Percentiles rank a stretch among this genome's conserved stretches.
These are phyloP conservation scores for Schizopygopsis malacanthus DNA, from an alignment of 2,797 vertebrate genomes.

Conservation along the genomic window DNA sequence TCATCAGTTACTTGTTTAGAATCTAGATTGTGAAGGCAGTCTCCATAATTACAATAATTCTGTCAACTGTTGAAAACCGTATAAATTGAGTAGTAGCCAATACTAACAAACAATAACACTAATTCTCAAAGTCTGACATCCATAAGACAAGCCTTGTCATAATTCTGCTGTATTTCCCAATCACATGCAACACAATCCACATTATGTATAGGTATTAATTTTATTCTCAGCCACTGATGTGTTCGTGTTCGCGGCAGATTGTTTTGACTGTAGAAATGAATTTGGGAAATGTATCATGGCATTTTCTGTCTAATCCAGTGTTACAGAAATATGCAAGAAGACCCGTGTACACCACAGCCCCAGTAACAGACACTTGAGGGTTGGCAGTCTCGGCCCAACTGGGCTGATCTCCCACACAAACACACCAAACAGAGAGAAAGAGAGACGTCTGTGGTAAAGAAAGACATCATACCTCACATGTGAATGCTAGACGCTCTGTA, in stretches of 20 bases:
- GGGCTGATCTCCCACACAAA: conserved; percentile 37
- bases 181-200: conserved; percentile 21
- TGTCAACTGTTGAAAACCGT: not conserved
- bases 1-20: not conserved
- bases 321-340: conserved; percentile 40
- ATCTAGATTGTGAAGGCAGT: not conserved
- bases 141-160: conserved; percentile 13
- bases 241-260: conserved; percentile 32
- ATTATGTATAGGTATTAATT: conserved; percentile 12
- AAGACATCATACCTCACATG: conserved; percentile 15
- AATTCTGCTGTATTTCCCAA: not conserved
- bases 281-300: conserved; percentile 48
- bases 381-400: conserved; percentile 39
- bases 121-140: not conserved
- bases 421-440: conserved; percentile 11
- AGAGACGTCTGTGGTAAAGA: conserved; percentile 25
- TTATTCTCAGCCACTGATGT: conserved; percentile 32
- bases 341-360: conserved; percentile 23
- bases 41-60: not conserved
- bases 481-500: conserved; percentile 2
- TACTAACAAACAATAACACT: not conserved
- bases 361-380: conserved; percentile 47
- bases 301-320: conserved; percentile 36
- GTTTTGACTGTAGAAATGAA: conserved; percentile 31
- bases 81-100: not conserved